These are phyloP conservation scores for Pelagia noctiluca DNA, from an alignment of 30 jellyfish, hydroid and myxozoan species.

Conservation along the genomic window DNA sequence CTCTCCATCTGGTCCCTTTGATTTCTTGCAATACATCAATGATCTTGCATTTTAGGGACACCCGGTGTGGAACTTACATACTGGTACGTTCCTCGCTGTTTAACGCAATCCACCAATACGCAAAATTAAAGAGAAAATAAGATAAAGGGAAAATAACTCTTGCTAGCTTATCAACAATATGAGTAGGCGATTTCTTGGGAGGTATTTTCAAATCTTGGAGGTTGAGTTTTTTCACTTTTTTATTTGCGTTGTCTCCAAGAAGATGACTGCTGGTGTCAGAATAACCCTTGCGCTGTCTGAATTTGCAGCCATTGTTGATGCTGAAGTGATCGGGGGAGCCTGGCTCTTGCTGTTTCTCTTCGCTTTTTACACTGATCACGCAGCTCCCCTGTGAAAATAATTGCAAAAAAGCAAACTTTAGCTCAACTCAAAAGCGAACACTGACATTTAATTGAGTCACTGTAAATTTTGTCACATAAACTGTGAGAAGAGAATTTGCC, in stretches of 20 bases:
- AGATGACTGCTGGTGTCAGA: background rate
- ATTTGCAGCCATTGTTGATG: conserved; percentile 22
- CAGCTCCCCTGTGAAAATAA: conserved; percentile 30
- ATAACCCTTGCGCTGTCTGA: conserved; percentile 27
- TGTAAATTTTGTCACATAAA: background rate
- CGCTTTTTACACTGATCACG: conserved; percentile 43
- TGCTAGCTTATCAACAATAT: conserved; percentile 59
- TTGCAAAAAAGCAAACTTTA: background rate
- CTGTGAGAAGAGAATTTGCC: background rate
- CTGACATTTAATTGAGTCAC: too few relatives aligned
- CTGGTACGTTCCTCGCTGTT: background rate
- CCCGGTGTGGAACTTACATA: too few relatives aligned
- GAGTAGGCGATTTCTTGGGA: conserved; percentile 42
- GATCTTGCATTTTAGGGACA: background rate
- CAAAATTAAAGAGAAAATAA: conserved; percentile 44
- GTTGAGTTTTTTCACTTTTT: background rate
- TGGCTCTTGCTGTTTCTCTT: conserved; percentile 28
- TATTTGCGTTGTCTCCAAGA: background rate
- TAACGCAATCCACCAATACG: conserved; percentile 56
- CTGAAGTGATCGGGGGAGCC: conserved; percentile 29
- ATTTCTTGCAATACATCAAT: too few relatives aligned
- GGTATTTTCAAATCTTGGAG: conserved; percentile 35
- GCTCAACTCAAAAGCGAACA: too few relatives aligned
- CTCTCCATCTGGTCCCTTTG: background rate
- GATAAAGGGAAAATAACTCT: conserved; percentile 58